phyloP scores from a whole-genome alignment of 2,888 invertebrate genomes.

The Lucinisca nassula region DNA sequence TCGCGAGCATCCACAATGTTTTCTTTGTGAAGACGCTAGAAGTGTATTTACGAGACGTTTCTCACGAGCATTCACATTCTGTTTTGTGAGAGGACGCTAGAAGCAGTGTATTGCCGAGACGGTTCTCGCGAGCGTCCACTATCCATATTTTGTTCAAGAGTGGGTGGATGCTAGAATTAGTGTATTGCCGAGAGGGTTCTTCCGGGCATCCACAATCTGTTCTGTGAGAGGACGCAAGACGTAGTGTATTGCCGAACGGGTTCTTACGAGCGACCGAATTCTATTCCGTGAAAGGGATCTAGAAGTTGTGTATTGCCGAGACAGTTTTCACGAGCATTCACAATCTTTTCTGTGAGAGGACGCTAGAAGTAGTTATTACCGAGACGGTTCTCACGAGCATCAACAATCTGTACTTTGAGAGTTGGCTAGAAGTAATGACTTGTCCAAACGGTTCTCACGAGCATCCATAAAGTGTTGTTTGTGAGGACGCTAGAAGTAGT shows the following conservation, averaged over 20 bases:
- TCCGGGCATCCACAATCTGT: neutral
- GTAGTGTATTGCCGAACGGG: neutral
- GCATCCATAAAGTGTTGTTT: neutral
- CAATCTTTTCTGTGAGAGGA: no score
- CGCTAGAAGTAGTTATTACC: neutral
- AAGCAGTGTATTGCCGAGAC: no score
- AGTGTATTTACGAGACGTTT: neutral
- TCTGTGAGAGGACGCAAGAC: neutral
- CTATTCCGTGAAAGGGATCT: no score
- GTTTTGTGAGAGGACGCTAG: no score
- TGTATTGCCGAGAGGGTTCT: neutral
- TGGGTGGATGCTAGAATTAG: no score
- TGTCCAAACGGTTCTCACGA: neutral
- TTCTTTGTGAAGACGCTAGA: neutral
- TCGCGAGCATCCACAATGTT: no score
- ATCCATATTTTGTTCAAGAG: no score
- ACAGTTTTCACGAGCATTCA: no score
- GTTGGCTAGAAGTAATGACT: neutral
- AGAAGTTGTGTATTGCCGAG: no score
- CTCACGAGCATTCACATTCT: neutral
- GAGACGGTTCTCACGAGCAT: neutral
- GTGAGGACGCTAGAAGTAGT: no score
- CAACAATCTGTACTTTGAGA: neutral
- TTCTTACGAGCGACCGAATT: neutral
- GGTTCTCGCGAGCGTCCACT: no score